Base-by-base conservation (phyloP, 2,888 invertebrate species). In the Melolontha melolontha region DNA sequence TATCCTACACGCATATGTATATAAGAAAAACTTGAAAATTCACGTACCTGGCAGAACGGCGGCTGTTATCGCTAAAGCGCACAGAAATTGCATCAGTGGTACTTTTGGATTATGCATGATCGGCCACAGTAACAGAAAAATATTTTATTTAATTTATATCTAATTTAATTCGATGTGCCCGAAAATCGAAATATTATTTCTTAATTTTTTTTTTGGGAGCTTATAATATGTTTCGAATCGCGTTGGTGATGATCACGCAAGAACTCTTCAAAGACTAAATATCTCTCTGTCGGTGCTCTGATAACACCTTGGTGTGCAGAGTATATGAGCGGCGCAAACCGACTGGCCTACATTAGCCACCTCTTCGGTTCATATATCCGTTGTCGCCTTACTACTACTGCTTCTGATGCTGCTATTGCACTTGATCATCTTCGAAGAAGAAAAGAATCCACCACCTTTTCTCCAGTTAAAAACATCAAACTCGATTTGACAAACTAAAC, bases 271-370 rank as follows among this genome's bases (percentile, higher is more conserved):
- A 51, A 29, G 51, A 51, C 66, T 57, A 51, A 59, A 41, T 62
- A 40, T 51, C 44, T 54, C 52, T 65, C 16, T 62, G 14, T 47
- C 54, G 64, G 54, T 65, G 64, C 44, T 54, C 54, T 54, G 64
- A 54, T 54, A 54, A 44, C 54, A 65, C 54, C 54, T 59, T 62
- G 66, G 29, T 51, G 42, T 66, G 65, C 52, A 72, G 71, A 74
- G 75, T 72, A 75, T 72, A 72, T 74, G 74, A 72, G 73, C 73
- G 74, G 75, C 74, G 68, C 75, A 74, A 77, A 78, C 77, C 77
- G 76, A 78, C 80, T 80, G 79, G 78, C 80, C 80, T 79, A 80
- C 78, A 79, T 80, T 76, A 74, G 73, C 70, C 75, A 75, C 76
- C 77, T 78, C 78, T 77, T 78, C 75, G 74, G 54, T 62, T 62